Evolutionary conservation across 2,888 invertebrate species (phyloP), one percentile per base, ranked within the genome.

Genomic region (Cordilura impudica): DNA sequence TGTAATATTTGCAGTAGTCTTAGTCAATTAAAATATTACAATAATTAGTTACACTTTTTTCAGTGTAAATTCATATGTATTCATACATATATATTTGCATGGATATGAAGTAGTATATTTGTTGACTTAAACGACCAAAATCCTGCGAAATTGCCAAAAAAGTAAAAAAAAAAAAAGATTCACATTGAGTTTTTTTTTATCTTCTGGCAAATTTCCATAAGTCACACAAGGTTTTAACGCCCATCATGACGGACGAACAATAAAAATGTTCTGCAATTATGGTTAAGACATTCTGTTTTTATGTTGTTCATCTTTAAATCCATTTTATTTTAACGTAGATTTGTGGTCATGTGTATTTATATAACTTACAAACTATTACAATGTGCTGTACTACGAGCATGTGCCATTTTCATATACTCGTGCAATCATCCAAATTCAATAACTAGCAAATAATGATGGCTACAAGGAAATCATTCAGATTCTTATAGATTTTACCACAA

Each of bases 211-310:
- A 60, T 76, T 76, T 76, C 76, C 76, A 76, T 65, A 76, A 70
- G 70, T 65, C 75, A 75, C 63, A 75, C 26, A 75, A 63, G 54
- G 75, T 75, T 75, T 75, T 69, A 75, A 75, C 75, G 75, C 75
- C 69, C 76, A 70, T 76, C 58, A 70, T 65, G 63, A 16, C 58
- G 65, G 58, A 60, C 58, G 45, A 76, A 76, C 65, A 70, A 76
- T 76, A 70, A 65, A 65, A 70, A 65, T 76, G 58, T 63, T 63
- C 63, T 47, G 71, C 71, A 72, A 72, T 72, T 63, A 63, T 72
- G 67, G 74, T 69, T 75, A 75, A 75, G 61, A 69, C 67, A 69
- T 75, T 67, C 12, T 53, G 39, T 60, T 58, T 43, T 31, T 21
- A 35, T 63, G 8, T 10, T 63, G n/a, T 31, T 16, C 31, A 21